Evolutionary conservation across 2,797 vertebrate species (phyloP).

Genomic region (Botia almorhae): DNA sequence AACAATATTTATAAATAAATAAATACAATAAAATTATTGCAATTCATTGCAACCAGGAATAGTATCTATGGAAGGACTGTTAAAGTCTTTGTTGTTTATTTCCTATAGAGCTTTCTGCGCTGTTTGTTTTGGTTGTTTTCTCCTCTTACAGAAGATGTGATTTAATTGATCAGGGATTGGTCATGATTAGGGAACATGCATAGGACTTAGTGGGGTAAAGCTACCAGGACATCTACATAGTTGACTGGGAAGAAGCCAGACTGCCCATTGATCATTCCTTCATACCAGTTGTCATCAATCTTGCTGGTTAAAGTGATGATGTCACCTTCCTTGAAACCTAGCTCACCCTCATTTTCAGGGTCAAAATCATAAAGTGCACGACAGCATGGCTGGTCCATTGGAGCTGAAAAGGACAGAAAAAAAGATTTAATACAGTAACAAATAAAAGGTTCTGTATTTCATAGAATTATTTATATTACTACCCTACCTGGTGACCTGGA

Average conservation of each 20-base stretch:
- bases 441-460: neutral
- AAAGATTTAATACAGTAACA: neutral
- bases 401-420: constrained; percentile 65
- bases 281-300: constrained; percentile 99
- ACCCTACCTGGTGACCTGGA: constrained; percentile 90
- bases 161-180: constrained; percentile 48
- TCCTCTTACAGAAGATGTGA: constrained; percentile 30
- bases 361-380: constrained; percentile 96
- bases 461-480: neutral
- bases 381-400: constrained; percentile 96
- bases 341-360: constrained; percentile 96
- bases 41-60: constrained; percentile 26
- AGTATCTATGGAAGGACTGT: constrained; percentile 3
- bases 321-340: constrained; percentile 98
- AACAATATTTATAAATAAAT: neutral
- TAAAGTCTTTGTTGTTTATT: constrained; percentile 11
- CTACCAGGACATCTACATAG: constrained; percentile 96
- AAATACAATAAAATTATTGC: constrained; percentile 25
- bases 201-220: constrained; percentile 88
- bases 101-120: constrained; percentile 21
- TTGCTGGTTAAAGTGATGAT: constrained; percentile 97
- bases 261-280: constrained; percentile 95
- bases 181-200: constrained; percentile 18
- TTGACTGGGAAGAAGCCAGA: constrained; percentile 99
- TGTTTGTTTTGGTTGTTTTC: constrained; percentile 41